These are phyloP conservation scores for Poicephalus gulielmi DNA, from an alignment of 2,113 vertebrate genomes.

Conservation along the genomic window DNA sequence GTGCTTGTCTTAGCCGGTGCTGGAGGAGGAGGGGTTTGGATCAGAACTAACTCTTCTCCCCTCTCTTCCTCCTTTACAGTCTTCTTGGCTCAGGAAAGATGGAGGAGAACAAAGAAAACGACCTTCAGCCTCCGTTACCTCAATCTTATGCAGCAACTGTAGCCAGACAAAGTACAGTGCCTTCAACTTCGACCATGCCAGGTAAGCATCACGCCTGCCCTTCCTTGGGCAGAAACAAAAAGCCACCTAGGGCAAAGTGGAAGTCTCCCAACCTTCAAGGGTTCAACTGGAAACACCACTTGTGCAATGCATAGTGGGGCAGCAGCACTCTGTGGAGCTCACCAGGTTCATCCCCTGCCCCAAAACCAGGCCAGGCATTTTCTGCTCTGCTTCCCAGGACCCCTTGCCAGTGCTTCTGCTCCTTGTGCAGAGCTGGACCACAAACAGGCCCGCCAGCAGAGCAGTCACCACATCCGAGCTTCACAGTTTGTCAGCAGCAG, in stretches of 20 bases:
- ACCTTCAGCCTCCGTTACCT: conserved; percentile 70
- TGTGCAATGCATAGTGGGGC: not conserved
- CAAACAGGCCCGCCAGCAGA: not conserved
- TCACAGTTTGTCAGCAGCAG: not conserved
- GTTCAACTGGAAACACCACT: not conserved
- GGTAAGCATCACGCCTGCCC: conserved; percentile 57
- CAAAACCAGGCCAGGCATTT: not conserved
- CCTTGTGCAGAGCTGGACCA: not conserved
- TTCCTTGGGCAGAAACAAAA: not conserved
- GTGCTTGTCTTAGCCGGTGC: not conserved
- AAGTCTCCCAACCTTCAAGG: not conserved
- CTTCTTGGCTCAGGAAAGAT: conserved; percentile 78
- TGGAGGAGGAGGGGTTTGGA: not conserved
- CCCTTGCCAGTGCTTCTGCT: not conserved
- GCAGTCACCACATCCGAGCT: not conserved
- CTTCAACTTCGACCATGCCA: conserved; percentile 82
- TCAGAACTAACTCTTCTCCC: not conserved
- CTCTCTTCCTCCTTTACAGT: conserved; percentile 21
- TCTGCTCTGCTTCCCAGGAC: not conserved
- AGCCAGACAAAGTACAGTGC: conserved; percentile 81
- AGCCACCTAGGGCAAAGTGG: not conserved
- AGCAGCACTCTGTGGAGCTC: not conserved
- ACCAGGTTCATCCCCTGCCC: not conserved
- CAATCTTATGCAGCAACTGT: conserved; percentile 91
- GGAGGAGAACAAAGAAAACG: conserved; percentile 71